Evolutionary conservation across 2,888 invertebrate genomes (phyloP), one percentile per base, ranked within the genome.

Genomic region (Harmothoe impar): DNA sequence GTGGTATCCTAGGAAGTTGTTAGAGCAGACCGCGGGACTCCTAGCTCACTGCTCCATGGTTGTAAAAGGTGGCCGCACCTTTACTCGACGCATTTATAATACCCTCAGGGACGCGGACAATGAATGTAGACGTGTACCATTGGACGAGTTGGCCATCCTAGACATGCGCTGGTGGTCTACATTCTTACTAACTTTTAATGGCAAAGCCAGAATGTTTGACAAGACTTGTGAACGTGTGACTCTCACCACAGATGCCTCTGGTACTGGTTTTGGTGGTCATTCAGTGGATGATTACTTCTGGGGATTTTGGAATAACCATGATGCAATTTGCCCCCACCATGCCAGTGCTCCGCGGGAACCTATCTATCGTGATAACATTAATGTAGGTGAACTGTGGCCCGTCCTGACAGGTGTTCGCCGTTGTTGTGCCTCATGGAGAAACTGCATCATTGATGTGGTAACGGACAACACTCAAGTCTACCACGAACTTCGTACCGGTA

Each of bases 41-140:
- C 23, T 72, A 72, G 72, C 72, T n/a, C n/a, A 72, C 29, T 72
- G 72, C 23, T 15, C 12, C 23, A 72, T 12, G 7, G 72, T 72
- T 12, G 72, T 72, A 10, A n/a, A 29, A 72, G 72, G 72, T n/a
- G 72, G 72, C 72, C n/a, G 72, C 12, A 72, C 72, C 12, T 72
- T 72, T 72, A 15, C 72, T 15, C 72, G 29, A 10, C n/a, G 72
- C 25, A 10, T 72, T 12, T 15, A 15, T 29, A n/a, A 72, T n/a
- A 10, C 23, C n/a, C 12, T 10, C 12, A 72, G 12, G n/a, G 10
- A 29, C 23, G n/a, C 23, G 10, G 23, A 12, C 7, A n/a, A 72
- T n/a, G 7, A 10, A n/a, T n/a, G n/a, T n/a, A n/a, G n/a, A n/a
- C n/a, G 72, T 15, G n/a, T 72, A 10, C 10, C 72, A n/a, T 29